phyloP scores from a whole-genome alignment of 2,113 vertebrate genomes.

The Stegastes partitus region DNA sequence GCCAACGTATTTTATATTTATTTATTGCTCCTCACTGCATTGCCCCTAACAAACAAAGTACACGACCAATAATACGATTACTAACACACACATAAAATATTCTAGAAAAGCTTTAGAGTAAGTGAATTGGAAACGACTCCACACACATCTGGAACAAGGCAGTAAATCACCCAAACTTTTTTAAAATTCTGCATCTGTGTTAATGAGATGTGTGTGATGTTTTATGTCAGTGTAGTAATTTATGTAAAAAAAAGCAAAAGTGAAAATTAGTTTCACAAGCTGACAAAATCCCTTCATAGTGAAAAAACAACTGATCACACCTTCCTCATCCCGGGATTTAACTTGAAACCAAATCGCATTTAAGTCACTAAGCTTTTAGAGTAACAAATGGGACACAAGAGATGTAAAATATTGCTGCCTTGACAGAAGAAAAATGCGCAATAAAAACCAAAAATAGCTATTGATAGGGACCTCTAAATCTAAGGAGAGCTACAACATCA shows the following conservation, averaged over 20 bases:
- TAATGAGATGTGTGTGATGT: not conserved
- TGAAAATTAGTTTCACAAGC: not conserved
- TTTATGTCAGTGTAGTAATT: conserved; percentile 2
- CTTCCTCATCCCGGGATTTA: no score
- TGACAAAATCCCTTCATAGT: no score
- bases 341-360: not conserved
- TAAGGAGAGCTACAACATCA: not conserved
- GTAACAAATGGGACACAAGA: not conserved
- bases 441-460: not conserved
- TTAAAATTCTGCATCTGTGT: no score
- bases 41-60: not conserved
- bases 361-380: not conserved
- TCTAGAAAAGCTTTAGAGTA: not conserved
- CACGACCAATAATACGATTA: not conserved
- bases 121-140: not conserved
- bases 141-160: not conserved
- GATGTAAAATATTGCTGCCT: not conserved
- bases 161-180: not conserved
- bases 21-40: no score
- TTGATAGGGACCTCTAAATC: not conserved
- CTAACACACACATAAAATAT: not conserved
- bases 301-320: no score
- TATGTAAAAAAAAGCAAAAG: not conserved
- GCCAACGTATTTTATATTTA: no score
- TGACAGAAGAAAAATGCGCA: not conserved